These are phyloP conservation scores for Platypus cylindrus DNA, from an alignment of 2,888 invertebrate genomes.

Conservation along the genomic window DNA sequence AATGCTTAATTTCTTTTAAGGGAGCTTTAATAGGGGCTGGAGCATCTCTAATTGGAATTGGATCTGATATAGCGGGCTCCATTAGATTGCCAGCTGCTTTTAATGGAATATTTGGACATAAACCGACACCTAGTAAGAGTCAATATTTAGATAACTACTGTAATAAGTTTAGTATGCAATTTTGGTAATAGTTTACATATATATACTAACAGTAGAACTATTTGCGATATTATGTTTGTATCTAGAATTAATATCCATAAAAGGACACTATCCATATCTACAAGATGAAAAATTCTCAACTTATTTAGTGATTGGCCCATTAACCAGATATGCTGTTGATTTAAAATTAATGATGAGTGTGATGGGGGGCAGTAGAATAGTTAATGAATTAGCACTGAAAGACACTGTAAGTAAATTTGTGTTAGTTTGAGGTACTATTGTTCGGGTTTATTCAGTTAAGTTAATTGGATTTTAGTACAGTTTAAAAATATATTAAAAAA, in stretches of 20 bases:
- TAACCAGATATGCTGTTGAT: constrained; percentile 68
- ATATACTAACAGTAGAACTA: no score
- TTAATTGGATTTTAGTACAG: no score
- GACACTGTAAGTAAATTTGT: constrained; percentile 33
- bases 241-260: constrained; percentile 44
- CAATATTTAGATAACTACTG: background rate
- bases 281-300: constrained; percentile 38
- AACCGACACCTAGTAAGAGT: constrained; percentile 52
- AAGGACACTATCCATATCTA: constrained; percentile 47
- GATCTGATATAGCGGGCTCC: constrained; percentile 84
- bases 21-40: constrained; percentile 62
- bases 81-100: constrained; percentile 81
- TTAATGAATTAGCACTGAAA: constrained; percentile 36
- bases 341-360: constrained; percentile 51
- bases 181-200: constrained; percentile 1
- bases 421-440: constrained; percentile 2
- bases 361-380: constrained; percentile 39
- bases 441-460: no score
- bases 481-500: no score
- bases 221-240: no score
- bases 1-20: constrained; percentile 31
- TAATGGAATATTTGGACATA: constrained; percentile 89
- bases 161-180: background rate
- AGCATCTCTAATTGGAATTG: constrained; percentile 70
- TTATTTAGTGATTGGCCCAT: constrained; percentile 54